Base-by-base conservation (phyloP, 1,140 invertebrate genomes). In the Anastrepha ludens region DNA sequence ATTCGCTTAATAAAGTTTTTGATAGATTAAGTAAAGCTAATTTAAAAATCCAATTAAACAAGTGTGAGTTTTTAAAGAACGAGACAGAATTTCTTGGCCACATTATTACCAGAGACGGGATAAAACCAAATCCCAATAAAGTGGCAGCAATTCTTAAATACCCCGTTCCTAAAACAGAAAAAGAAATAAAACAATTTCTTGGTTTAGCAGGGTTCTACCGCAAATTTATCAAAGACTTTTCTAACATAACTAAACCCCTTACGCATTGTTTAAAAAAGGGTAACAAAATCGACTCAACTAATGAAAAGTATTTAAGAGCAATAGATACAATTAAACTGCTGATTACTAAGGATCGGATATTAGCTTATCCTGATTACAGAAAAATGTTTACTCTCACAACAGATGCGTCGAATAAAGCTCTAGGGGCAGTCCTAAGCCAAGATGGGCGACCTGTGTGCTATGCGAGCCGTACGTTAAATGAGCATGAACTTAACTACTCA, bases 201-300 rank as follows among this genome's bases (percentile, higher is more conserved):
- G 88, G 88, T 8, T 62, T 88, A 67, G 74, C 88, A 15, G 86
- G 88, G 4, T 89, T 87, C 58, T 88, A 89, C 9, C 65, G 89
- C 59, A 86, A 86, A 86, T 90, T 88, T 86, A 89, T 90, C 74
- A 89, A 65, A 67, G 88, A 90, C 47, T 90, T 89, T 87, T 85
- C 81, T 0, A 88, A 88, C 88, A 88, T 65, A 20, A 65, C 64
- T 20, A 65, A 65, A 65, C 64, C 64, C 64, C 15, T 65, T 11
- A 65, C 64, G 6, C 17, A 20, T 20, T 65, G 64, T 65, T 39
- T 65, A 65, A 65, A 65, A 65, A 65, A 65, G 15, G 3, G 64
- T 17, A 65, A 65, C 29, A 65, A 65, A 39, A 65, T 65, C 17
- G 29, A 65, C 15, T 6, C 17, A 20, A 65, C 8, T 20, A n/a